A percentile compares a stretch with the other conserved stretches of the same genome.
Conservation (phyloP, 2,888 invertebrate species). For the Gastrophysa polygoni region DNA sequence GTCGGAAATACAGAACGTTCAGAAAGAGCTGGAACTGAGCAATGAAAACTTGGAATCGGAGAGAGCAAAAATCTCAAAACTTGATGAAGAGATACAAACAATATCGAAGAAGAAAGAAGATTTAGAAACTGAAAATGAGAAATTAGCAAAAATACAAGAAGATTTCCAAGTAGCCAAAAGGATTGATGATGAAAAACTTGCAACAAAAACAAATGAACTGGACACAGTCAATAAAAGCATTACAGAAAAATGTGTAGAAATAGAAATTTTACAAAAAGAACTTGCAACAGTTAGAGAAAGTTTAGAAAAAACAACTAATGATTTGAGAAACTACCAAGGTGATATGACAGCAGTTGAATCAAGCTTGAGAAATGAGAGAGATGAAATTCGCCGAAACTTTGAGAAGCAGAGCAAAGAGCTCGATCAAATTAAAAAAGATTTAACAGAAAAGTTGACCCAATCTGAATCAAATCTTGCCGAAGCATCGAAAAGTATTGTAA, state of each 20-base stretch:
- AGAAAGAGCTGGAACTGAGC: constrained; percentile 22
- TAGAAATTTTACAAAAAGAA: constrained; percentile 51
- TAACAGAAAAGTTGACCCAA: constrained; percentile 37
- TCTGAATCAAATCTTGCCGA: constrained; percentile 50
- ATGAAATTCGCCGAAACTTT: constrained; percentile 48
- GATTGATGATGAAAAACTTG: constrained; percentile 28
- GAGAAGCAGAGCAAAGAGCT: constrained; percentile 50
- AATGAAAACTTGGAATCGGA: constrained; percentile 19
- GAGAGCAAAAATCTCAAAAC: constrained; percentile 16
- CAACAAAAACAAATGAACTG: constrained; percentile 26
- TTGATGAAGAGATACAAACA: constrained; percentile 22
- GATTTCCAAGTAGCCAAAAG: constrained; percentile 23
- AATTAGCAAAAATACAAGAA: constrained; percentile 21
- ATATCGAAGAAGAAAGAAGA: constrained; percentile 17
- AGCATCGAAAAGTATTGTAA: constrained; percentile 52
- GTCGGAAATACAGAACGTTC: constrained; percentile 20
- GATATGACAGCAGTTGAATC: constrained; percentile 48
- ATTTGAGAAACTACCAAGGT: constrained; percentile 51
- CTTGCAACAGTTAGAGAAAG: constrained; percentile 50
- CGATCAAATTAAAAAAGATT: constrained; percentile 50
- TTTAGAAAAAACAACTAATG: constrained; percentile 38
- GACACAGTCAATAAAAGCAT: constrained; percentile 21
- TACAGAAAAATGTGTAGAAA: constrained; percentile 46
- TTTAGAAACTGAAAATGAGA: constrained; percentile 18
- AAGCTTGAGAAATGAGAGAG: constrained; percentile 50